These are phyloP conservation scores for Sylvietta virens DNA, from an alignment of 2,113 vertebrate species.

Conservation along the genomic window DNA sequence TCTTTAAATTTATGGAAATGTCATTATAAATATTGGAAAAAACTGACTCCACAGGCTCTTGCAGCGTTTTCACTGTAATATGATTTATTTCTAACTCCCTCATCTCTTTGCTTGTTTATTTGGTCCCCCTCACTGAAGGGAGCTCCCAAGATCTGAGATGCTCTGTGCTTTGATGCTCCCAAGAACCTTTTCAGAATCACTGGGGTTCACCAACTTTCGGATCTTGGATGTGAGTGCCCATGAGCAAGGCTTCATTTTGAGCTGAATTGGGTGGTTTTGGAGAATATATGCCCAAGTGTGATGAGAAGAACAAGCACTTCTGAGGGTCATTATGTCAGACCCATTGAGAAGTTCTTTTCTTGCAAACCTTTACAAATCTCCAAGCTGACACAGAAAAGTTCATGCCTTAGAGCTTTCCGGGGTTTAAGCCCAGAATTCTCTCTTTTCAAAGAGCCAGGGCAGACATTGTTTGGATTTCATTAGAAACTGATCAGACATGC, in stretches of 20 bases:
- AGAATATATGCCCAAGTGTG: neutral
- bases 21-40: constrained; percentile 28
- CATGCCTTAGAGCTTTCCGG: neutral
- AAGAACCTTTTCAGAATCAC: neutral
- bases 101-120: neutral
- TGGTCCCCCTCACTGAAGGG: neutral
- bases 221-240: neutral
- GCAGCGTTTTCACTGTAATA: neutral
- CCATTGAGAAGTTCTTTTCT: neutral
- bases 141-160: neutral
- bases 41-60: neutral
- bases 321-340: neutral
- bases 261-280: neutral
- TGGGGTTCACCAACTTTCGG: neutral
- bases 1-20: constrained; percentile 17
- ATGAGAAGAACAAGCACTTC: neutral
- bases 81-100: neutral
- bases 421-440: constrained; percentile 19
- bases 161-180: neutral
- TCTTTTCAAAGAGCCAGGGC: constrained; percentile 25
- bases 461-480: constrained; percentile 70
- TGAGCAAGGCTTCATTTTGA: neutral
- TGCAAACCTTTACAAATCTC: constrained; percentile 1
- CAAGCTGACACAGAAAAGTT: neutral
- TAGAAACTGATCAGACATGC: constrained; percentile 66